Evolutionary conservation across 92 coral and sea anemone genomes (phyloP), one percentile per base, ranked within the genome.

Genomic region (Palythoa grandiflora): DNA sequence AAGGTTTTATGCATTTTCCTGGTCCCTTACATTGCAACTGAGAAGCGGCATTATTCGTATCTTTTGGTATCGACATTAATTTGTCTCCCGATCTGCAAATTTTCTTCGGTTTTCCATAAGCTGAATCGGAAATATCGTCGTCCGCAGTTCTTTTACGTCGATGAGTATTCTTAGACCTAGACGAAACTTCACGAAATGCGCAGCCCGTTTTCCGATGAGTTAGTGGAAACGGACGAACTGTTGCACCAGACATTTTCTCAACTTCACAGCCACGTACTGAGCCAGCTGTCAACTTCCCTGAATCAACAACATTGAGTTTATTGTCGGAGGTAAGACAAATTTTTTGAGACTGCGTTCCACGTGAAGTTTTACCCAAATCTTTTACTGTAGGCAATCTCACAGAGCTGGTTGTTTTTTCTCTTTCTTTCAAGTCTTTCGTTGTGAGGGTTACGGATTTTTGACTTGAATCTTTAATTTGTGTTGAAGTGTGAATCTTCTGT

Each of bases 141-240:
- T 81, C 86, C 19, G 73, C 75, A n/a, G 51, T 81, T 65, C 86
- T 81, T 71, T 81, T 81, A 3, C 86, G 86, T 66, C 75, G 36
- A 36, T 47, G 14, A 37, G 47, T 19, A 1, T 53, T 77, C 8
- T 48, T 68, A 38, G 37, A 39, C 8, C 19, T 68, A 38, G 37
- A 39, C 37, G 3, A 35, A 66, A 14, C 57, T 60, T 79, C 72
- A 16, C 37, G 2, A 14, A 13, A 44, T 20, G 40, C 15, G 8
- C 13, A 17, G 44, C 16, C 11, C 10, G 35, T 20, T 48, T 20
- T 75, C 20, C 9, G 38, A 75, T 47, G 3, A 13, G 16, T 60
- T 16, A 9, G 38, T 35, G 61, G 9, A 59, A 68, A 65, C 47
- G 17, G 72, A 68, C 37, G 38, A n/a, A 1, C 6, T 38, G 60